These are phyloP conservation scores for Raphicerus campestris DNA, from an alignment of 2,113 vertebrate species.

Conservation along the genomic window DNA sequence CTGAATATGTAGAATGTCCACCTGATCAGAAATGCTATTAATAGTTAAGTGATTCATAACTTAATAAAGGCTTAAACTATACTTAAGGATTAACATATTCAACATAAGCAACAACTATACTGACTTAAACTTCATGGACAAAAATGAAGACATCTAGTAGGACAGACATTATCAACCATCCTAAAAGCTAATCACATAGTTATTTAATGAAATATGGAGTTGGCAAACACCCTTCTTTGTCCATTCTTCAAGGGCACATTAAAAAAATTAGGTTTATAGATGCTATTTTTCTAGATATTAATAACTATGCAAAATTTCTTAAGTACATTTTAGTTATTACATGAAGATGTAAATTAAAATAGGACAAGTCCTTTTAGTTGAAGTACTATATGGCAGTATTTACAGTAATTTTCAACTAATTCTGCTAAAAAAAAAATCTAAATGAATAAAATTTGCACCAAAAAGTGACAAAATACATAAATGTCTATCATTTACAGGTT, in stretches of 20 bases:
- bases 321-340: constrained; percentile 19
- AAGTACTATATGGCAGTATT: background rate
- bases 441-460: constrained; percentile 29
- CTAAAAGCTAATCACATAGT: background rate
- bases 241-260: background rate
- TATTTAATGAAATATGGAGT: background rate
- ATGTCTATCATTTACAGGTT: constrained; percentile 8
- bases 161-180: background rate
- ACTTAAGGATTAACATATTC: constrained; percentile 49
- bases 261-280: constrained; percentile 26
- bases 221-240: background rate
- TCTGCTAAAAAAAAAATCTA: constrained; percentile 57
- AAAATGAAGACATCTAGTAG: constrained; percentile 41
- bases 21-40: constrained; percentile 70
- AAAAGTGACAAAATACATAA: constrained; percentile 32
- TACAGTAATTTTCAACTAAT: constrained; percentile 54
- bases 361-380: constrained; percentile 2
- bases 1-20: constrained; percentile 54
- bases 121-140: constrained; percentile 58
- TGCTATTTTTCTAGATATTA: constrained; percentile 18
- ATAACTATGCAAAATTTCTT: background rate
- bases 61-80: constrained; percentile 58
- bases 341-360: constrained; percentile 24
- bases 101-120: constrained; percentile 64
- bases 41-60: constrained; percentile 72